Percentiles rank a stretch among this genome's conserved stretches.
phyloP scores from a whole-genome alignment of 2,797 vertebrate species.

The Austrolebias charrua region DNA sequence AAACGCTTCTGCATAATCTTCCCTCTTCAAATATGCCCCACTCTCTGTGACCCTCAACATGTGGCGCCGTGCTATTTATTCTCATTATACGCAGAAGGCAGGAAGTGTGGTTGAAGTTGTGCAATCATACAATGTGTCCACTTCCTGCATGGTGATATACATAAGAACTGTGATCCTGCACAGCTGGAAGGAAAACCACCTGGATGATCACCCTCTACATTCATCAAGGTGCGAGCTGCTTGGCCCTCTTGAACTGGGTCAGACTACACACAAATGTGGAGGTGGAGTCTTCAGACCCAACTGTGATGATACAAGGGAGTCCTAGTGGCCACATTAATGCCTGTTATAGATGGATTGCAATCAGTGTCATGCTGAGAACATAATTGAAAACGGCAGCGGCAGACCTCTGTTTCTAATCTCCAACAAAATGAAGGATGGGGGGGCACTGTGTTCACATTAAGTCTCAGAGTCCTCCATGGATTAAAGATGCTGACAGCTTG shows the following conservation, averaged over 20 bases:
- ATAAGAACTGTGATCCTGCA: conserved; percentile 46
- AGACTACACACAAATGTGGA: conserved; percentile 42
- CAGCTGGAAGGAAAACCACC: conserved; percentile 60
- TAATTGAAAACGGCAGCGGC: conserved; percentile 44
- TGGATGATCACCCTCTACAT: conserved; percentile 38
- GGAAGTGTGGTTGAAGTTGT: conserved; percentile 67
- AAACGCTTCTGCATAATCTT: conserved; percentile 10
- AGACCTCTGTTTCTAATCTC: conserved; percentile 56
- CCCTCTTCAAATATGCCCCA: conserved; percentile 20
- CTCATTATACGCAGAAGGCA: conserved; percentile 50
- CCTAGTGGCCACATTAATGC: conserved; percentile 16
- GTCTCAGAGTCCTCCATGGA: conserved; percentile 55
- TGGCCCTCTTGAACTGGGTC: conserved; percentile 28
- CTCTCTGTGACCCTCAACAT: conserved; percentile 39
- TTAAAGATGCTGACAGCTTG: conserved; percentile 69
- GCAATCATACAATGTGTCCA: conserved; percentile 50
- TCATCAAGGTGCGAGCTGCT: conserved; percentile 54
- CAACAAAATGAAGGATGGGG: conserved; percentile 35
- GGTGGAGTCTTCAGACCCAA: conserved; percentile 17
- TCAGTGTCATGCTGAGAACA: conserved; percentile 26
- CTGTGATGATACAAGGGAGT: conserved; percentile 29
- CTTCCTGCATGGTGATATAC: conserved; percentile 51
- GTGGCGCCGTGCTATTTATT: conserved; percentile 55
- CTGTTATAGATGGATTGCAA: conserved; percentile 39
- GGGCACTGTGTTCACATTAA: conserved; percentile 36